Conservation (phyloP, 2,888 invertebrate genomes). For the Melinaea marsaeus region DNA sequence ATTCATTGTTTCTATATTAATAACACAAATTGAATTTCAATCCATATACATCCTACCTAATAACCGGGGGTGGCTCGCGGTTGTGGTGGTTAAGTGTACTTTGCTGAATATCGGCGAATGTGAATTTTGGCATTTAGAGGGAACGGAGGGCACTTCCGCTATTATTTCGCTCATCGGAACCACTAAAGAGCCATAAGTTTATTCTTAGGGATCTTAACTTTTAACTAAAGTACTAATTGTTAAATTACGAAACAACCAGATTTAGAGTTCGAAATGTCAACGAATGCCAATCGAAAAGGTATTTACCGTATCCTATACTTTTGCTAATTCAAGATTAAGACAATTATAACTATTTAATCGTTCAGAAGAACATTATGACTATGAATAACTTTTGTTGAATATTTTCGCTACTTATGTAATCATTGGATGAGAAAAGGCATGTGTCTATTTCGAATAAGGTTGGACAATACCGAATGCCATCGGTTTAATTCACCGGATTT, state of each 20-base stretch:
- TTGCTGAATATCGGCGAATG: constrained; percentile 60
- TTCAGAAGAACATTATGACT: no score
- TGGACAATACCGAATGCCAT: constrained; percentile 24
- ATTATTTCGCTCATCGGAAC: constrained; percentile 50
- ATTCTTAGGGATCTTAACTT: no score
- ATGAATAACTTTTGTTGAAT: background rate
- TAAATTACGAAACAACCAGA: background rate
- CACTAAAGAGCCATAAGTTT: no score
- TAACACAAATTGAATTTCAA: constrained; percentile 23
- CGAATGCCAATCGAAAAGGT: no score
- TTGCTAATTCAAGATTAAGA: no score
- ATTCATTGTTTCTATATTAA: background rate
- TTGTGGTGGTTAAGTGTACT: constrained; percentile 61
- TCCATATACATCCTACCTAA: constrained; percentile 16
- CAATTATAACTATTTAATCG: no score
- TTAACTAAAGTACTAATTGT: background rate
- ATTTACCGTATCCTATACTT: no score
- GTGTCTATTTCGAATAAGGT: constrained; percentile 22
- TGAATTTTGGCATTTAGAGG: constrained; percentile 60
- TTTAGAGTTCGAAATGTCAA: background rate
- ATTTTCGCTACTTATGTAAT: background rate
- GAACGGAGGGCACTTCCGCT: constrained; percentile 55
- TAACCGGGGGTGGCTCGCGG: no score
- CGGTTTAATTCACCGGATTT: constrained; percentile 29
- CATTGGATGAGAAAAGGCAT: background rate